Evolutionary conservation across 1,140 invertebrate species (phyloP), one percentile per base, ranked within the genome.

Genomic region (Dryas iulia): DNA sequence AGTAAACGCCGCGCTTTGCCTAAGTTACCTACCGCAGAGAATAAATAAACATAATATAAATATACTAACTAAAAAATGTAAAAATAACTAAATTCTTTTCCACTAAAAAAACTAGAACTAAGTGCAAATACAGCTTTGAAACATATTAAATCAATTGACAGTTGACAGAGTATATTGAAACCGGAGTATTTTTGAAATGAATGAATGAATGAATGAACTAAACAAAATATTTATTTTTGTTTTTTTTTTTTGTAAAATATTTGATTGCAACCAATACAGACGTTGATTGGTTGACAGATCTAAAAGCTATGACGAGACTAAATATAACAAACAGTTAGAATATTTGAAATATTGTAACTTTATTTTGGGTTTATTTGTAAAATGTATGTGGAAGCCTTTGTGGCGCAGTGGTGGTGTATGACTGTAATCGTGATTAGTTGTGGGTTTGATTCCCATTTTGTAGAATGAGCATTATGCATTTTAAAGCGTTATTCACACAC

Each of bases 241-340:
- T 47, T 47, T 47, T 47, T 47, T 14, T 47, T 18, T 18, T 18
- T 18, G 18, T 21, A 47, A 39, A 39, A 21, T 47, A 21, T 21
- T 47, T 21, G 39, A 47, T 47, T 47, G 18, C 39, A 6, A 47
- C 39, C 39, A 47, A 21, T 21, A 11, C 18, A 0, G 39, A 47
- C 39, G 6, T 47, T 47, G 39, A 47, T 14, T 47, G 18, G 39
- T 47, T 47, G 39, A 47, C 39, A 47, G 39, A 21, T 47, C 39
- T 47, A 47, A 21, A 56, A 25, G 53, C n/a, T 56, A 35, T 30
- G 24, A 62, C 21, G n/a, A 25, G 26, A 52, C 59, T 26, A 47
- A 53, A 62, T 14, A 47, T 61, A 61, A 58, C 26, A 30, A 11
- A 58, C 11, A 58, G 62, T n/a, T n/a, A n/a, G n/a, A n/a, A n/a